Percentiles rank a stretch among this genome's conserved stretches.
Conservation (phyloP, 2,797 vertebrate genomes). For the Macropodus opercularis region DNA sequence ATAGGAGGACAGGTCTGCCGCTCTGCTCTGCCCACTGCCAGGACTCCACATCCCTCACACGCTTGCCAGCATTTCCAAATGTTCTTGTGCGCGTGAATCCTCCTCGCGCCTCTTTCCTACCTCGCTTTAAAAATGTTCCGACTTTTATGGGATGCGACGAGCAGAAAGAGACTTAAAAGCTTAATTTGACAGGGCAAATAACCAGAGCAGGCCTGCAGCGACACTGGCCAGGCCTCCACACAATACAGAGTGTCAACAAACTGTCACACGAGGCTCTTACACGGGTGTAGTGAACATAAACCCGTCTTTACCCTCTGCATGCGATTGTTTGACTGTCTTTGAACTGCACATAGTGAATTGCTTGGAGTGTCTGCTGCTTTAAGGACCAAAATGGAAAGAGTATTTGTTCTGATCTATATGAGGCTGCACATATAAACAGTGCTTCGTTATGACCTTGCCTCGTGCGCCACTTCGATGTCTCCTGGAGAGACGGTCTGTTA, state of each 20-base stretch:
- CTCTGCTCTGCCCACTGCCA: conserved; percentile 50
- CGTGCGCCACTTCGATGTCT: conserved; percentile 9
- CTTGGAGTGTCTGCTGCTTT: conserved; percentile 43
- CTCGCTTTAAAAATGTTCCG: conserved; percentile 31
- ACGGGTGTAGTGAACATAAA: conserved; percentile 45
- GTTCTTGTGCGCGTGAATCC: conserved; percentile 71
- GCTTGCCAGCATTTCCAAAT: conserved; percentile 70
- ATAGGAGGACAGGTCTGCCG: conserved; percentile 61
- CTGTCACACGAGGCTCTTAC: conserved; percentile 47
- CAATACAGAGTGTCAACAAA: conserved; percentile 54
- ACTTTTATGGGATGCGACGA: conserved; percentile 36
- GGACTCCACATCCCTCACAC: conserved; percentile 77
- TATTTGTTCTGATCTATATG: conserved; percentile 43
- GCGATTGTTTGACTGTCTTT: conserved; percentile 57
- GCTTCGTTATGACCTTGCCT: conserved; percentile 34
- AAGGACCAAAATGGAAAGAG: conserved; percentile 42
- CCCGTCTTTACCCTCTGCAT: conserved; percentile 41
- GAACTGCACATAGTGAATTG: conserved; percentile 58
- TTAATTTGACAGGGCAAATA: conserved; percentile 59
- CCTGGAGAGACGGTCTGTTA: conserved; percentile 34
- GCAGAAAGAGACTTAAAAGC: conserved; percentile 11
- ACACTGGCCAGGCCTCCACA: conserved; percentile 38
- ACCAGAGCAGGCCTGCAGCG: conserved; percentile 26
- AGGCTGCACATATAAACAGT: conserved; percentile 35
- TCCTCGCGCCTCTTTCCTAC: conserved; percentile 52